Percentiles rank a stretch among this genome's conserved stretches.
Conservation (phyloP, 2,888 invertebrate genomes). For the Chironomus tentans region DNA sequence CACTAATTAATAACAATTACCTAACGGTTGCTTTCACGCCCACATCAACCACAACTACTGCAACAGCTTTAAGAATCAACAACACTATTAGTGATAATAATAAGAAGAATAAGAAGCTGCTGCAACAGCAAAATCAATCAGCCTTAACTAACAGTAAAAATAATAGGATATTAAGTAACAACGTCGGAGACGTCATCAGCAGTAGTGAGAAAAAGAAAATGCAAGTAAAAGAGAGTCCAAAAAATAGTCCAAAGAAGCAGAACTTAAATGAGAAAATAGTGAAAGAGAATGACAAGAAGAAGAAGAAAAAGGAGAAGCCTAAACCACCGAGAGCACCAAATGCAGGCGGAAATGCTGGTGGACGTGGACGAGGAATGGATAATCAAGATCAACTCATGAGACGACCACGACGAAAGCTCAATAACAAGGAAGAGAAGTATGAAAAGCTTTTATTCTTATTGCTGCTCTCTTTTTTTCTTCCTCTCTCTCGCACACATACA, state of each 20-base stretch:
- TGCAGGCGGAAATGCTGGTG: conserved; percentile 3
- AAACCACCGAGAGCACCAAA: conserved; percentile 28
- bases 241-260: background rate
- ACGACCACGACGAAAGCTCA: background rate
- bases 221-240: background rate
- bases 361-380: background rate
- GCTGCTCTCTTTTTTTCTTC: background rate
- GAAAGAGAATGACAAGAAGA: conserved; percentile 15
- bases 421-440: background rate
- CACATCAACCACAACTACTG: background rate
- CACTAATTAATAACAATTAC: conserved; percentile 7
- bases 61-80: background rate
- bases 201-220: background rate
- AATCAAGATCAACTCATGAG: conserved; percentile 14
- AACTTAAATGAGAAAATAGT: background rate
- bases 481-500: background rate
- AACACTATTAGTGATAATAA: too few relatives aligned
- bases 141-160: background rate
- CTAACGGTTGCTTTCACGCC: background rate
- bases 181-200: background rate
- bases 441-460: background rate
- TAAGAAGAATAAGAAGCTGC: too few relatives aligned
- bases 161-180: background rate
- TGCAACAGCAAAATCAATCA: background rate
- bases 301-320: conserved; percentile 31